A percentile compares a stretch with the other conserved stretches of the same genome.
phyloP scores from a whole-genome alignment of 2,113 vertebrate genomes.

The Zosterops lateralis region DNA sequence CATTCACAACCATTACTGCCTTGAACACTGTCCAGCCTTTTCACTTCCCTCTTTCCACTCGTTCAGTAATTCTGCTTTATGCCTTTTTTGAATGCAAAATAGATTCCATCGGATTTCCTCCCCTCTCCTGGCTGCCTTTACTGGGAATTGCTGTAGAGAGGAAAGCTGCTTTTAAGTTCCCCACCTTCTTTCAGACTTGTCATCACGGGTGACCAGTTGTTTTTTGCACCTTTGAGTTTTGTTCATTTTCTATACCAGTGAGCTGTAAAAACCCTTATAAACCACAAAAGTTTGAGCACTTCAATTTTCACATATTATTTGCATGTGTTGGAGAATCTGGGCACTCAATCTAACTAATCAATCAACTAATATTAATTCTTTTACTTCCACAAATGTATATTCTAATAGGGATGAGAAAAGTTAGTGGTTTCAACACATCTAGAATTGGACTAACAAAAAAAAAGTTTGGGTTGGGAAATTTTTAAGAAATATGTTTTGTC shows the following conservation, averaged over 20 bases:
- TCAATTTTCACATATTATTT: not conserved
- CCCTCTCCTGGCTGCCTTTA: not conserved
- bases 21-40: not conserved
- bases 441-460: not conserved
- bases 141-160: not conserved
- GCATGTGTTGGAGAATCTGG: not conserved
- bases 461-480: not conserved
- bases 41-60: not conserved
- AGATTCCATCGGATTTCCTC: not conserved
- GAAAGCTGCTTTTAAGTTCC: not conserved
- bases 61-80: not conserved
- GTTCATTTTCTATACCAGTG: not conserved
- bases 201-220: not conserved
- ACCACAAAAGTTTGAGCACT: not conserved
- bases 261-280: not conserved
- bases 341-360: not conserved
- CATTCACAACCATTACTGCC: not conserved
- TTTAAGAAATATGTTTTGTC: not conserved
- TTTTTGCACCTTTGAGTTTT: not conserved
- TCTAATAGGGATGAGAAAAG: not conserved
- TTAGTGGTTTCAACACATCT: not conserved
- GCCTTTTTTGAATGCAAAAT: conserved; percentile 10
- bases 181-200: not conserved
- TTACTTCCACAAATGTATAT: not conserved
- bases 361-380: not conserved